Percentiles rank a stretch among this genome's conserved stretches.
Evolutionary conservation across 2,113 vertebrate genomes (phyloP).

Genomic region (Coryphaenoides rupestris): DNA sequence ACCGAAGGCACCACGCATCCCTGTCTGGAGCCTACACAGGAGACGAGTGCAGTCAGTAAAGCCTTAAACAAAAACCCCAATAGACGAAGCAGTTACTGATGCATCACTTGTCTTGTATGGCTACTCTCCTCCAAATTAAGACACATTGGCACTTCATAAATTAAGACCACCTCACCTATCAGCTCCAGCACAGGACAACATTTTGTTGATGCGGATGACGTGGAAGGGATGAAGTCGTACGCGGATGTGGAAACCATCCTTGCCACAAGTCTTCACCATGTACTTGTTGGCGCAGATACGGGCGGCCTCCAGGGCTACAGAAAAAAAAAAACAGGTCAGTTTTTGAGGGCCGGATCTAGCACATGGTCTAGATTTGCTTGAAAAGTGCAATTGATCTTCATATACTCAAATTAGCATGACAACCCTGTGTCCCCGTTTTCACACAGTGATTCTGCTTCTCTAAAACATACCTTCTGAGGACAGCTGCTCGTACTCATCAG

Average conservation of each 20-base stretch:
- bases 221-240: constrained; percentile 92
- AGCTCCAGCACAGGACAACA: constrained; percentile 91
- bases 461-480: constrained; percentile 85
- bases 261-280: constrained; percentile 96
- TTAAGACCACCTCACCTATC: constrained; percentile 83
- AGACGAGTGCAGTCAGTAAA: constrained; percentile 59
- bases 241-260: constrained; percentile 92
- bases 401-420: too few species aligned
- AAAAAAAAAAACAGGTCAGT: too few species aligned
- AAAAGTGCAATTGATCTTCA: not conserved
- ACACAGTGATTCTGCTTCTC: not conserved
- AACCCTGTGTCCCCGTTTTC: too few species aligned
- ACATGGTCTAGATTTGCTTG: not conserved
- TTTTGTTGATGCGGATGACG: constrained; percentile 95
- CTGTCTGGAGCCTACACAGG: constrained; percentile 81
- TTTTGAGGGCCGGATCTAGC: too few species aligned
- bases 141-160: not conserved
- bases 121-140: too few species aligned
- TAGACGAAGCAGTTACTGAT: too few species aligned
- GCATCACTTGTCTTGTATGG: too few species aligned
- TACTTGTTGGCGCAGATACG: constrained; percentile 91
- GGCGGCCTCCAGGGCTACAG: constrained; percentile 84
- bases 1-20: constrained; percentile 88
- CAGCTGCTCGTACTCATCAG: constrained; percentile 91
- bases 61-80: constrained; percentile 26